These are phyloP conservation scores for Cotesia congregata DNA, from an alignment of 2,888 invertebrate species.

Conservation along the genomic window DNA sequence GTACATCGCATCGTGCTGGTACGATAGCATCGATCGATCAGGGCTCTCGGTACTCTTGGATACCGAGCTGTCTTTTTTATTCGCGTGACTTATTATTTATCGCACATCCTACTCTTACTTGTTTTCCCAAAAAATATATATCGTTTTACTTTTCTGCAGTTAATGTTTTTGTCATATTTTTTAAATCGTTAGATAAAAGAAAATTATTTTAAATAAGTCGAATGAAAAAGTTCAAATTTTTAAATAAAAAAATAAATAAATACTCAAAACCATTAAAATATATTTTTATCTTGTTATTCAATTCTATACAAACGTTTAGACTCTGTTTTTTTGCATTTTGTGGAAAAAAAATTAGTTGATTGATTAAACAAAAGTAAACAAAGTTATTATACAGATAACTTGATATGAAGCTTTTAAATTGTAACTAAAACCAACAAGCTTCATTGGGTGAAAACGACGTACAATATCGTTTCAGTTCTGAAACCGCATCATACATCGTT, in stretches of 20 bases:
- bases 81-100: conserved; percentile 38
- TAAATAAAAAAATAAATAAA: too few species aligned
- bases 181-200: neutral
- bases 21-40: conserved; percentile 41
- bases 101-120: conserved; percentile 8
- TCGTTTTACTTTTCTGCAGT: neutral
- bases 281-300: too few species aligned
- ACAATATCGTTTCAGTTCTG: conserved; percentile 33
- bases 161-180: conserved; percentile 18
- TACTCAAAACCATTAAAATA: too few species aligned
- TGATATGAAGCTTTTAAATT: neutral
- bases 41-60: conserved; percentile 16
- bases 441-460: neutral
- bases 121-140: conserved; percentile 12
- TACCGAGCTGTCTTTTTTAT: conserved; percentile 17
- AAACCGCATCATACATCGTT: conserved; percentile 34
- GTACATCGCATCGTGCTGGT: conserved; percentile 37
- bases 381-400: neutral
- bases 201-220: too few species aligned
- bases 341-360: neutral
- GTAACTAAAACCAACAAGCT: neutral
- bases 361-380: too few species aligned
- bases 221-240: too few species aligned
- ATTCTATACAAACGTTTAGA: too few species aligned
- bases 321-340: neutral